Evolutionary conservation across 1,140 invertebrate species (phyloP), one percentile per base, ranked within the genome.

Genomic region (Colletes gigas): DNA sequence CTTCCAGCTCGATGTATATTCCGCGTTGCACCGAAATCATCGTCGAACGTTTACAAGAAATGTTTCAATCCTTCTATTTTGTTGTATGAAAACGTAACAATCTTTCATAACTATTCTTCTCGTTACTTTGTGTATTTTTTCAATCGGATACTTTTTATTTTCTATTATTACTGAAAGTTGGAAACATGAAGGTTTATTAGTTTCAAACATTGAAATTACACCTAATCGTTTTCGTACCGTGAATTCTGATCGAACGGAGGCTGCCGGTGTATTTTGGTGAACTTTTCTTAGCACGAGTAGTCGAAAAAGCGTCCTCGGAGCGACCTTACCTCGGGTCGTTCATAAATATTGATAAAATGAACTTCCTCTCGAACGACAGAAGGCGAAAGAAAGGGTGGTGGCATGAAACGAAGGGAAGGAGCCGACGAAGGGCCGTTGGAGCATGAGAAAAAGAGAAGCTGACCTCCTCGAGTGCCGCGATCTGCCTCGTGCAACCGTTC

Each of bases 271-370:
- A 55, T 55, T 55, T 70, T 52, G 68, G 52, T 10, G 54, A 60
- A 12, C 30, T 60, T 73, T 67, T 66, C 60, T 41, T 50, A 12
- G 50, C 0, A 10, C 8, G 50, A 12, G 50, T 8, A 10, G 50
- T 15, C 77, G 74, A 82, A 83, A 70, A 88, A 86, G 87, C 84
- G 84, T 90, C 76, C 87, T 89, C 80, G 63, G 66, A 82, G 57
- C 82, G 89, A 90, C 90, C 90, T 89, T 88, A 89, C 86, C 85
- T 88, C 75, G 83, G 85, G 81, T 78, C 81, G 82, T 89, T 89
- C 88, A 90, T 91, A 88, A 92, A 91, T 91, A 91, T 90, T 86
- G 86, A 90, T 80, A 82, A 88, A 86, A 85, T 47, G 78, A 79
- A 68, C 81, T 86, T 82, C 77, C 78, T 83, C 81, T 80, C 84